A percentile compares a stretch with the other conserved stretches of the same genome.
These are phyloP conservation scores for Platyrinchus mystaceus DNA, from an alignment of 2,797 vertebrate species.

Conservation along the genomic window DNA sequence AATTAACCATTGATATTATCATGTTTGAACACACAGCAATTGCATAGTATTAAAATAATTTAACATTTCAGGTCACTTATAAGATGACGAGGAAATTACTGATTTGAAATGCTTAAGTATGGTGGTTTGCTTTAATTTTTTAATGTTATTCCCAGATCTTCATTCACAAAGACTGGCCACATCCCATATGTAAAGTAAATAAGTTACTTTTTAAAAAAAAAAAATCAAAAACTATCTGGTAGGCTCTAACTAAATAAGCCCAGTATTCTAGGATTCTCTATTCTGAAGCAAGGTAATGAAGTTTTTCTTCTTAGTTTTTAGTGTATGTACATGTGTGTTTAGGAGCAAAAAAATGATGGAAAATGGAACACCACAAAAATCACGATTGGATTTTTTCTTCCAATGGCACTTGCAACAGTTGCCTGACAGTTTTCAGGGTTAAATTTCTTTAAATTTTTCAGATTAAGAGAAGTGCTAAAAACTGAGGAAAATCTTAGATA, in stretches of 20 bases:
- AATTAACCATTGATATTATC: neutral
- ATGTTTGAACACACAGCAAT: neutral
- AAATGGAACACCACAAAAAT: neutral
- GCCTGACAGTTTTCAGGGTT: neutral
- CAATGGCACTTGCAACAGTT: neutral
- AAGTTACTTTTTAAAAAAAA: neutral
- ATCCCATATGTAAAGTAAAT: neutral
- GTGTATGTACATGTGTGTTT: neutral
- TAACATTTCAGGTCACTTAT: neutral
- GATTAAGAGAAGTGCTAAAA: neutral
- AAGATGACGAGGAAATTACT: neutral
- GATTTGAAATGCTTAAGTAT: neutral
- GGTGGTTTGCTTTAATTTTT: neutral
- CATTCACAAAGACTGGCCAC: no score
- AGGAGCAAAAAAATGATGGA: neutral
- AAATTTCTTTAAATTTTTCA: neutral
- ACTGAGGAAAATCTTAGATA: neutral
- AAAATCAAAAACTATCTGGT: neutral
- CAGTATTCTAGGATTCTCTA: neutral
- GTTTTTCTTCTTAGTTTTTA: neutral
- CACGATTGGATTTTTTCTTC: neutral
- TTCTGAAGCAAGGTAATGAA: neutral
- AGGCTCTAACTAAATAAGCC: neutral
- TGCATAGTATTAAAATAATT: neutral
- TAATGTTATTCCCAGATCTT: no score